These are phyloP conservation scores for Melanocharis versteri DNA, from an alignment of 2,113 vertebrate genomes.

Conservation along the genomic window DNA sequence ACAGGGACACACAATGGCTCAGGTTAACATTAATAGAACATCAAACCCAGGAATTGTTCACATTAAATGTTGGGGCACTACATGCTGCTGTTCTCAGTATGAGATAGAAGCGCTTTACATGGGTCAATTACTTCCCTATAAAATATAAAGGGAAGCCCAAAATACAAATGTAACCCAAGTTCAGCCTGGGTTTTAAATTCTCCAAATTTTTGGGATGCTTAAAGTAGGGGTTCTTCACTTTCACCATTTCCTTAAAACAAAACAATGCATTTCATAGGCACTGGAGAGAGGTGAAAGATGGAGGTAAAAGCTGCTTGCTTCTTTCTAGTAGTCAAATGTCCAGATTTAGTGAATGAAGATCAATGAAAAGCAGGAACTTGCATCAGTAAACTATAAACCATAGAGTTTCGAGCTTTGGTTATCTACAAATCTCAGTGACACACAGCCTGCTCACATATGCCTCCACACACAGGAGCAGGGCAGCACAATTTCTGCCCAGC, in stretches of 20 bases:
- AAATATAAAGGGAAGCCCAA: neutral
- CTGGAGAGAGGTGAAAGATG: neutral
- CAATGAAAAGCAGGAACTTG: conserved; percentile 1
- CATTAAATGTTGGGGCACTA: conserved; percentile 41
- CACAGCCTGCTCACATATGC: neutral
- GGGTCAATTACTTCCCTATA: conserved; percentile 7
- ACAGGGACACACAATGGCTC: neutral
- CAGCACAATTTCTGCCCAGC: neutral
- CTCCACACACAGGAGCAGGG: neutral
- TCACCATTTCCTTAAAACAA: neutral
- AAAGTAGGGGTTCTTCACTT: neutral
- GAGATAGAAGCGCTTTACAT: conserved; percentile 16
- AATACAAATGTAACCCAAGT: neutral
- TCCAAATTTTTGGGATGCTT: neutral
- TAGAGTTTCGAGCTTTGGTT: neutral
- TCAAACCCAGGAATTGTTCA: conserved; percentile 22
- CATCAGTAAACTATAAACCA: neutral
- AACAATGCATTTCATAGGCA: neutral
- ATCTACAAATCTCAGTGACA: neutral
- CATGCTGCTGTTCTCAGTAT: neutral
- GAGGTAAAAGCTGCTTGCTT: neutral
- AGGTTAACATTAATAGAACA: conserved; percentile 32
- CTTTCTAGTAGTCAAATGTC: neutral
- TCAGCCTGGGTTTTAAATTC: neutral
- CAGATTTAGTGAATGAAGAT: conserved; percentile 37